These are phyloP conservation scores for Orius insidiosus DNA, from an alignment of 1,140 invertebrate species.

Conservation along the genomic window DNA sequence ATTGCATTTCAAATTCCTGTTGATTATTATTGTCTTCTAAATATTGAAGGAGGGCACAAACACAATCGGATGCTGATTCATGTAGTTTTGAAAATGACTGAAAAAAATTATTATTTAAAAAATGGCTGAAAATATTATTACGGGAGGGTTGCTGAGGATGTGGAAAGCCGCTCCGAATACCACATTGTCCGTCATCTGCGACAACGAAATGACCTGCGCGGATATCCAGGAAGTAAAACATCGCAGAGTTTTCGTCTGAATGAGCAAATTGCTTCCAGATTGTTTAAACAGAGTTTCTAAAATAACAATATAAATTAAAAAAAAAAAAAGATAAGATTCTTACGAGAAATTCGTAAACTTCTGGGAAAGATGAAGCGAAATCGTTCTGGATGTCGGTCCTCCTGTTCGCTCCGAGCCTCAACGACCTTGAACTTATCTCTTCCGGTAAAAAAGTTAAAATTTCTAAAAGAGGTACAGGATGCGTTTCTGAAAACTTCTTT, in stretches of 20 bases:
- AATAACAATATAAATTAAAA: conserved; percentile 19
- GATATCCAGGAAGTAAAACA: conserved; percentile 69
- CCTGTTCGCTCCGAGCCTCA: conserved; percentile 80
- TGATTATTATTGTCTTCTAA: conserved; percentile 56
- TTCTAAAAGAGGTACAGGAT: conserved; percentile 69
- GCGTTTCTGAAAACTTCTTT: conserved; percentile 40
- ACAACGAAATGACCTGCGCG: conserved; percentile 47
- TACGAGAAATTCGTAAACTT: conserved; percentile 57
- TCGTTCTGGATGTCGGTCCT: conserved; percentile 65
- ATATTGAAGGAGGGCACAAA: conserved; percentile 67
- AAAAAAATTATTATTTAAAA: not conserved
- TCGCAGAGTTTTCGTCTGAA: conserved; percentile 43
- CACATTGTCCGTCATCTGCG: conserved; percentile 44
- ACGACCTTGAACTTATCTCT: conserved; percentile 69
- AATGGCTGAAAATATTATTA: too few species aligned
- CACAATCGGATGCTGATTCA: conserved; percentile 77
- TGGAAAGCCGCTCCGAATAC: conserved; percentile 51
- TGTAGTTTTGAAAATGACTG: conserved; percentile 38
- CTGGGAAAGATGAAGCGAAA: conserved; percentile 44
- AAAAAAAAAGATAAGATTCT: conserved; percentile 10
- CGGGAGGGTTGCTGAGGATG: conserved; percentile 21
- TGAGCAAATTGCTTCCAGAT: conserved; percentile 32
- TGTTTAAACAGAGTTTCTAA: conserved; percentile 45
- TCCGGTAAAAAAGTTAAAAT: conserved; percentile 89
- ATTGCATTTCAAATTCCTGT: conserved; percentile 45